Evolutionary conservation across 2,797 vertebrate genomes (phyloP), one percentile per base, ranked within the genome.

Genomic region (Orestias chungarensis): DNA sequence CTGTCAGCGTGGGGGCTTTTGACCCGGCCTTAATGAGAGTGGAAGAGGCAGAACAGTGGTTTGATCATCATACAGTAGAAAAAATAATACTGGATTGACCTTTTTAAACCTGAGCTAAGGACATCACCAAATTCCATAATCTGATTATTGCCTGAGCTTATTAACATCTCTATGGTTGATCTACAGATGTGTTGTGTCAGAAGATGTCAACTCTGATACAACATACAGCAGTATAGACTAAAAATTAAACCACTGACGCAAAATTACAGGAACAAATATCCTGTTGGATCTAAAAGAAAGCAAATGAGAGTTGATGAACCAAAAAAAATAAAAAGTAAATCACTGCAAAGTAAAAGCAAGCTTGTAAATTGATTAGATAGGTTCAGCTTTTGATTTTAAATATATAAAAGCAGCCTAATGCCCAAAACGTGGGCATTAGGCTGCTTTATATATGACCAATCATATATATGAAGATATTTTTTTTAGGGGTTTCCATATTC

Each of bases 1-100:
- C 70, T 70, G 50, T 66, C 72, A 75, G 3, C 4, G 61, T 68
- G 68, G 61, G 68, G 57, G 75, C 71, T n/a, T 83, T 86, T 72
- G 68, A 79, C 46, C 47, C 57, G 6, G 62, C 33, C 65, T 17
- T 31, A 1, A 11, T 12, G 42, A 10, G 68, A 64, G 38, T 43
- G 40, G 64, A 43, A 29, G 62, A 64, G n/a, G 23, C 12, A 46
- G 59, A 55, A 43, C 1, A 6, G 44, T 68, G 27, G 66, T 40
- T 64, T 33, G 44, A 31, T 50, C 33, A 31, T 65, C 18, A 65
- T 35, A 27, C 43, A 15, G 29, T 33, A 57, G 27, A 31, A 14
- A 33, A 59, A 5, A n/a, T 35, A 61, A 74, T 46, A 23, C 27
- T 33, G 31, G 40, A 65, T 3, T 40, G 29, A 55, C 20, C 43